These are phyloP conservation scores for Lordiphosa andalusiaca DNA, from an alignment of 2,888 invertebrate species.

Conservation along the genomic window DNA sequence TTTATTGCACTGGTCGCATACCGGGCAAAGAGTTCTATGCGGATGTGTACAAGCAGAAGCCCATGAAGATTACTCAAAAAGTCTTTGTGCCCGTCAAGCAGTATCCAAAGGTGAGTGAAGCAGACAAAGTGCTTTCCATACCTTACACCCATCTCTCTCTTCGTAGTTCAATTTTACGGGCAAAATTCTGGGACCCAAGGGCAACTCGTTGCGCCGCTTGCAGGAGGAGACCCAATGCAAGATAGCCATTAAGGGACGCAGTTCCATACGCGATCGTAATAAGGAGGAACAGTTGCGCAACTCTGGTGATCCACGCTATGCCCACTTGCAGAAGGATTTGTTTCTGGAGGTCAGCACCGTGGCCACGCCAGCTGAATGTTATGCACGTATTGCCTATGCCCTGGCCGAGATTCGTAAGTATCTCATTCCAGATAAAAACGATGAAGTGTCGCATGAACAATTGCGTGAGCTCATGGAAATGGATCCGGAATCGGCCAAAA, in stretches of 20 bases:
- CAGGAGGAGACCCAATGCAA: conserved; percentile 97
- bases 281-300: conserved; percentile 90
- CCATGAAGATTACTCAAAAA: conserved; percentile 78
- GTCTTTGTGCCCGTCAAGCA: conserved; percentile 80
- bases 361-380: conserved; percentile 92
- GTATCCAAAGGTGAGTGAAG: conserved; percentile 72
- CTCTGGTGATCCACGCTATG: conserved; percentile 92
- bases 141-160: neutral
- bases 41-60: conserved; percentile 86
- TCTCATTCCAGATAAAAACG: conserved; percentile 74
- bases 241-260: conserved; percentile 94
- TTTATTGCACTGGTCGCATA: conserved; percentile 85
- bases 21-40: conserved; percentile 86
- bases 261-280: conserved; percentile 93
- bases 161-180: conserved; percentile 96
- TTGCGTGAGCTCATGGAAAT: conserved; percentile 69
- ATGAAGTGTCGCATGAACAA: conserved; percentile 72
- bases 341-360: conserved; percentile 93
- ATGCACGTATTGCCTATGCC: conserved; percentile 83
- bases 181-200: conserved; percentile 95
- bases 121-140: no score
- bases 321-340: conserved; percentile 92
- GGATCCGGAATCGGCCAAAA: conserved; percentile 68
- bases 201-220: conserved; percentile 93
- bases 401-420: conserved; percentile 75